Percentiles rank a stretch among this genome's conserved stretches.
These are phyloP conservation scores for Papilio gigon DNA, from an alignment of 2,888 invertebrate species.

Conservation along the genomic window DNA sequence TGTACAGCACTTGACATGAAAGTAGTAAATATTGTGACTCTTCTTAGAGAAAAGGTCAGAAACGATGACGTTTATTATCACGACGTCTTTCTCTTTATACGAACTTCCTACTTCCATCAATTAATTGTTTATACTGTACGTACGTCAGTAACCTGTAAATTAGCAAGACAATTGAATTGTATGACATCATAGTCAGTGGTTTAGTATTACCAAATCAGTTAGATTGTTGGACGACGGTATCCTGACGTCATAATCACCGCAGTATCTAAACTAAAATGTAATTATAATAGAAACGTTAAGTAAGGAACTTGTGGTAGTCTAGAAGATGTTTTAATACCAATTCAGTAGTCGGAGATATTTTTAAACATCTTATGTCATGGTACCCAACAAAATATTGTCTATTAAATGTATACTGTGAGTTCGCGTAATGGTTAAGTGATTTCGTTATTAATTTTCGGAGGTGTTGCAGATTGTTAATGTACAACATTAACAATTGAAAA, in stretches of 20 bases:
- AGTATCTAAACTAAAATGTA: slow-evolving; percentile 22
- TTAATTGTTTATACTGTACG: not conserved
- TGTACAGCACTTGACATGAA: not conserved
- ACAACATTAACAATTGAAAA: not conserved
- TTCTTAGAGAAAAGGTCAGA: not conserved
- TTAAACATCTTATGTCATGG: too few relatives aligned
- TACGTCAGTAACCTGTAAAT: not conserved
- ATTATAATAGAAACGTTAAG: not conserved
- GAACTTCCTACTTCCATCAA: not conserved
- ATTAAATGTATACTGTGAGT: not conserved
- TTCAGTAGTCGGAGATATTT: too few relatives aligned
- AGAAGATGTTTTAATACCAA: not conserved
- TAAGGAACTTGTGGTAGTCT: not conserved
- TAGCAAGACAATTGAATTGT: slow-evolving; percentile 31
- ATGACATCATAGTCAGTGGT: slow-evolving; percentile 34
- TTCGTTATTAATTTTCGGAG: not conserved
- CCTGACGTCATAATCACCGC: slow-evolving; percentile 28
- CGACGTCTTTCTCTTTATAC: not conserved
- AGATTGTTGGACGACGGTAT: slow-evolving; percentile 22
- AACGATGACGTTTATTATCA: not conserved
- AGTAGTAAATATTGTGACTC: not conserved
- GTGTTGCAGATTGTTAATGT: too few relatives aligned
- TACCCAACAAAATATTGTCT: not conserved
- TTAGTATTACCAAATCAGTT: slow-evolving; percentile 29
- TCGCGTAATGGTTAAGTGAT: not conserved